Evolutionary conservation across 2,888 invertebrate species (phyloP), one percentile per base, ranked within the genome.

Genomic region (Globia sparganii): DNA sequence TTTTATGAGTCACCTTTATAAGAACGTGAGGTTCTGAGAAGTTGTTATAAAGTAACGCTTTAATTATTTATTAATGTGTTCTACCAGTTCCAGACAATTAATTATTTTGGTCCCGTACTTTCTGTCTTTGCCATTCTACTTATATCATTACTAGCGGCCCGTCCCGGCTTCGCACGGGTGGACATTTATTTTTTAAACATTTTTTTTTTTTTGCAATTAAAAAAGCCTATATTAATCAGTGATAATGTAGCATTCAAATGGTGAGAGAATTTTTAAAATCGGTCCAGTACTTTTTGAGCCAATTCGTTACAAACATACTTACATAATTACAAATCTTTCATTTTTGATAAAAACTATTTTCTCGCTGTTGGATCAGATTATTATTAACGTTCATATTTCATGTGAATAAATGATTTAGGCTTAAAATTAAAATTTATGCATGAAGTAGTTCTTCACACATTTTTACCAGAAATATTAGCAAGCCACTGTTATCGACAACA

Each of bases 401-500:
- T 15, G 4, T 31, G 15, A 46, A 67, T 15, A 25, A 66, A 2
- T n/a, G 0, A 15, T 25, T 46, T 46, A 43, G 5, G 21, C 28
- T 21, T 66, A 40, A 64, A 9, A 28, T 66, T 46, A 46, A 31
- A 31, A 46, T 21, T 21, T 46, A 2, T 46, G 5, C 4, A 49
- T 13, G 25, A 49, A 31, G 25, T 67, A 49, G 15, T 25, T 46
- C 25, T 28, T 31, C 8, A 58, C 8, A 40, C 0, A n/a, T 34
- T 49, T 53, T 21, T 13, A 28, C 25, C 0, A 56, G 64, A 40
- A 28, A 68, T 37, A 61, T 67, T 72, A 37, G n/a, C 6, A 28
- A 49, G 37, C 28, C 9, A 4, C 8, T 34, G n/a, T 21, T 18
- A n/a, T 56, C 43, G 64, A 77, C 4, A 83, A 87, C 78, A n/a